phyloP scores from a whole-genome alignment of 2,888 invertebrate genomes.

The Rutpela maculata region DNA sequence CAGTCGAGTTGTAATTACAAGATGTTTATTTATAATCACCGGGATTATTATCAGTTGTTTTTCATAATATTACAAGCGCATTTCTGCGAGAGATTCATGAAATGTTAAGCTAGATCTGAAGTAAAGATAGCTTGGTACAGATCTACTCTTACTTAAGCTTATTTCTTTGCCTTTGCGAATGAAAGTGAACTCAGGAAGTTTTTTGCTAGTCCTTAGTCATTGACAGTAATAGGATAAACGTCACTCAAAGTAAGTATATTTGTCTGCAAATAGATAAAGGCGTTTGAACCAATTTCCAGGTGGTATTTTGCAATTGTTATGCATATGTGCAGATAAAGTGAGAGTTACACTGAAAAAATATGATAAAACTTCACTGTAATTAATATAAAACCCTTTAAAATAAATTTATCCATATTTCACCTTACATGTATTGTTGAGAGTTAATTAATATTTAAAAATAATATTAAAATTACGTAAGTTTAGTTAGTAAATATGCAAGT shows the following conservation, averaged over 20 bases:
- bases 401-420: no score
- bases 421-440: no score
- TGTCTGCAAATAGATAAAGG: constrained; percentile 35
- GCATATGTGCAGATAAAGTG: constrained; percentile 12
- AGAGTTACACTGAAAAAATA: neutral
- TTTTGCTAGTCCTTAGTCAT: constrained; percentile 48
- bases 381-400: neutral
- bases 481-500: no score
- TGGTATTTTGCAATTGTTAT: constrained; percentile 42
- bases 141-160: constrained; percentile 43
- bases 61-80: constrained; percentile 47
- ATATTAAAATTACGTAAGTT: no score
- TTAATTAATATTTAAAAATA: no score
- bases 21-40: constrained; percentile 36
- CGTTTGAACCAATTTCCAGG: constrained; percentile 40
- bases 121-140: constrained; percentile 43
- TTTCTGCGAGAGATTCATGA: constrained; percentile 48
- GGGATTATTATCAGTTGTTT: constrained; percentile 48
- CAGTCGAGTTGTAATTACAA: constrained; percentile 37
- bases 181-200: constrained; percentile 58
- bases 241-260: constrained; percentile 47
- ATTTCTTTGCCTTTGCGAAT: constrained; percentile 46
- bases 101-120: constrained; percentile 51
- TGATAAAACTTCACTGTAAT: neutral
- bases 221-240: constrained; percentile 60